Percentiles rank a stretch among this genome's conserved stretches.
These are phyloP conservation scores for Megaceryle alcyon DNA, from an alignment of 2,797 vertebrate genomes.

Conservation along the genomic window DNA sequence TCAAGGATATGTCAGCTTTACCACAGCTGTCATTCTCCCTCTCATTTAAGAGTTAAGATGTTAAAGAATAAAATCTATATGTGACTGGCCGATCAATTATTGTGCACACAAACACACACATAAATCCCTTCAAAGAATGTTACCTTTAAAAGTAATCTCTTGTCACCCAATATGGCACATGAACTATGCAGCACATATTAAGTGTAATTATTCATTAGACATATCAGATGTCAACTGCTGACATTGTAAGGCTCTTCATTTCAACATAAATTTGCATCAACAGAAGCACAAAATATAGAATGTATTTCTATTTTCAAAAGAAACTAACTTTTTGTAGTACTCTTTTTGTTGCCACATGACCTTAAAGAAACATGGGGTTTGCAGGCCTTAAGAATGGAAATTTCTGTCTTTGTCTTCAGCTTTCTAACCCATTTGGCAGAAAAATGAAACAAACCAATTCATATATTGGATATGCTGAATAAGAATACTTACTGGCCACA, in stretches of 20 bases:
- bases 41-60: background rate
- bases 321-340: background rate
- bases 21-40: background rate
- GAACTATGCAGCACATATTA: background rate
- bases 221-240: background rate
- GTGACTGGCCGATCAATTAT: background rate
- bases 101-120: background rate
- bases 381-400: background rate
- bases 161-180: background rate
- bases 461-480: background rate
- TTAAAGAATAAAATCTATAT: background rate
- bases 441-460: background rate
- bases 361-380: background rate
- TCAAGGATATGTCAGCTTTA: slow-evolving; percentile 4
- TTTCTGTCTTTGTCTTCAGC: background rate
- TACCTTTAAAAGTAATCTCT: slow-evolving; percentile 18
- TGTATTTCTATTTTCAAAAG: background rate
- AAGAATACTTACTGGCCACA: background rate
- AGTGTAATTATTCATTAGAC: background rate
- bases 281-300: background rate
- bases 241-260: background rate
- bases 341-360: background rate
- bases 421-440: background rate
- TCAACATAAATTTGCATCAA: slow-evolving; percentile 3
- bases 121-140: background rate